Base-by-base conservation (phyloP, 2,797 vertebrate genomes). In the Thunnus albacares region DNA sequence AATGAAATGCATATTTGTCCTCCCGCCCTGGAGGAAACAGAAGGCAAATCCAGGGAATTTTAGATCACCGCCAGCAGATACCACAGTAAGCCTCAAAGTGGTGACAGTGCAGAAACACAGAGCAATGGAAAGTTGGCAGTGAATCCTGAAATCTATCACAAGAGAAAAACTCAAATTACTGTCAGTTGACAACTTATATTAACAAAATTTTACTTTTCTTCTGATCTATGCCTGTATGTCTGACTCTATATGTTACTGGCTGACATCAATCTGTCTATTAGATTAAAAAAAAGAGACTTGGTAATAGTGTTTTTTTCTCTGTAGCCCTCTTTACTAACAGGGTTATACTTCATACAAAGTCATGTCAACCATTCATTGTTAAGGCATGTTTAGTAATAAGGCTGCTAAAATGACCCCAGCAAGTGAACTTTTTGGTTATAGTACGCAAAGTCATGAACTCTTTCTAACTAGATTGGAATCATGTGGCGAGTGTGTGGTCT, bases 401-500 rank as follows among this genome's bases (percentile, higher is more conserved):
- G 51, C 28, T 63, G 51, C 41, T 47, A 18, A 59, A 61, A n/a
- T 78, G 55, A 81, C 41, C 64, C 24, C 30, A 30, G 38, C 47
- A 33, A 49, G 64, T 55, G 26, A 85, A 71, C 43, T 22, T 62
- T 24, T 57, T 66, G 52, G 62, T 80, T 76, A 49, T 41, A 65
- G 61, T 43, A 65, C 26, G 0, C 18, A 65, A 72, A 81, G 73
- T 80, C 67, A 81, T 68, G 41, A 79, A 73, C 60, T 74, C 35
- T 80, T 71, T 35, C 45, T 68, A 60, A 73, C 55, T 77, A 38
- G 43, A 87, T 89, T 90, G 28, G 53, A 76, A 75, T 86, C 86
- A 91, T 89, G 84, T 68, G 86, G 59, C 14, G 24, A 81, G 20
- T 74, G 77, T 86, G 72, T 75, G 57, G 86, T 45, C 55, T 52